Conservation (phyloP, 2,888 invertebrate genomes). For the Temnothorax ravouxi region DNA sequence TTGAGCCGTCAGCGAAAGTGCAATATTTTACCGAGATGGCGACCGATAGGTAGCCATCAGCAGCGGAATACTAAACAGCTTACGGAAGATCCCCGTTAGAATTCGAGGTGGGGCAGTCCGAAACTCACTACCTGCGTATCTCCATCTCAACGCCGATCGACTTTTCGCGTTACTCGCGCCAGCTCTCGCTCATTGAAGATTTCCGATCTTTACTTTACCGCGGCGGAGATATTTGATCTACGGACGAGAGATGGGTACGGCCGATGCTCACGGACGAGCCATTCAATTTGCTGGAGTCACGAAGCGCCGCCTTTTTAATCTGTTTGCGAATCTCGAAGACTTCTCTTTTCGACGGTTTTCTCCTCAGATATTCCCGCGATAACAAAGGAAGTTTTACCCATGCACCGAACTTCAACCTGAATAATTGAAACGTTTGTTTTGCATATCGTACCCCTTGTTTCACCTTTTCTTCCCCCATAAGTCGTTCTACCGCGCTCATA, state of each 20-base stretch:
- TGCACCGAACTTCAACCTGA: constrained; percentile 52
- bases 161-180: constrained; percentile 74
- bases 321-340: constrained; percentile 44
- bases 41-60: constrained; percentile 81
- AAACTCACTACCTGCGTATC: constrained; percentile 72
- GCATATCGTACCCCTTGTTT: constrained; percentile 70
- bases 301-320: constrained; percentile 35
- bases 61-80: constrained; percentile 82
- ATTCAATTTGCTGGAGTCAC: constrained; percentile 31
- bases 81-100: constrained; percentile 65
- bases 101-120: constrained; percentile 29
- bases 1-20: constrained; percentile 83
- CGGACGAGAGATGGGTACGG: constrained; percentile 53
- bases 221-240: constrained; percentile 34
- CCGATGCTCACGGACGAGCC: constrained; percentile 36
- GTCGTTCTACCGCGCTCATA: constrained; percentile 50
- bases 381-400: constrained; percentile 15
- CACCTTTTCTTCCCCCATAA: constrained; percentile 58
- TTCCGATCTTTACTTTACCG: constrained; percentile 55
- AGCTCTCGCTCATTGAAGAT: constrained; percentile 51
- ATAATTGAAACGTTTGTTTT: constrained; percentile 76
- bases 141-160: constrained; percentile 72
- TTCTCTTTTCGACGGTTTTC: neutral
- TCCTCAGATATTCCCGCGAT: constrained; percentile 3
- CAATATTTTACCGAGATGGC: constrained; percentile 83